A percentile compares a stretch with the other conserved stretches of the same genome.
These are phyloP conservation scores for Pseudorhombus dupliciocellatus DNA, from an alignment of 2,113 vertebrate species.

Conservation along the genomic window DNA sequence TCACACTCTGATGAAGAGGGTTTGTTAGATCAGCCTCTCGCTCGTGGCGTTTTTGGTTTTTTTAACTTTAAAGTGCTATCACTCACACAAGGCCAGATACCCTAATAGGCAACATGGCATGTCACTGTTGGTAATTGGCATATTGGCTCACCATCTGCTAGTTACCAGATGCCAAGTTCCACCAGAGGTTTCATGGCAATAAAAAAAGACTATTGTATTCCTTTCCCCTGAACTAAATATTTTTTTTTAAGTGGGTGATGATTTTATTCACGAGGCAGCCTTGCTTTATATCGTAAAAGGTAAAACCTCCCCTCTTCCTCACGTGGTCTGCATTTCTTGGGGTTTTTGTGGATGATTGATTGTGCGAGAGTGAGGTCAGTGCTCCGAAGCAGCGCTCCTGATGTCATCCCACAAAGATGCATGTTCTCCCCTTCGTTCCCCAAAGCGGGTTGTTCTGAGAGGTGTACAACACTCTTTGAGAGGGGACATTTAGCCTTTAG, in stretches of 20 bases:
- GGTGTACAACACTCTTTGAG: slow-evolving; percentile 56
- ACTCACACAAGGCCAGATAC: slow-evolving; percentile 62
- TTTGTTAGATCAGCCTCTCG: slow-evolving; percentile 63
- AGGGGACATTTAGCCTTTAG: slow-evolving; percentile 59
- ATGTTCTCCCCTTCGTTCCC: slow-evolving; percentile 59
- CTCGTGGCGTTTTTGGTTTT: slow-evolving; percentile 58
- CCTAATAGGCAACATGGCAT: slow-evolving; percentile 58
- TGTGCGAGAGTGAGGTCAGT: slow-evolving; percentile 68
- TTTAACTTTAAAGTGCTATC: slow-evolving; percentile 66
- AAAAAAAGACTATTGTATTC: slow-evolving; percentile 41
- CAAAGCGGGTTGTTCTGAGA: slow-evolving; percentile 47
- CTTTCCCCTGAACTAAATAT: slow-evolving; percentile 27
- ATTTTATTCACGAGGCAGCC: slow-evolving; percentile 54
- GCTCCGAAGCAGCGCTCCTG: slow-evolving; percentile 61
- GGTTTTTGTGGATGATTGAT: slow-evolving; percentile 67
- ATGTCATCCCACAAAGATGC: slow-evolving; percentile 75
- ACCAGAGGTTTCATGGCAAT: slow-evolving; percentile 56
- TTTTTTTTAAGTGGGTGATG: slow-evolving; percentile 48
- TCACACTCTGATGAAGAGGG: slow-evolving; percentile 67
- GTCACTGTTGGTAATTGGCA: slow-evolving; percentile 60
- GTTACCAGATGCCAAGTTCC: slow-evolving; percentile 62
- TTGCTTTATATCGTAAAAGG: slow-evolving; percentile 62
- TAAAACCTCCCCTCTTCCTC: slow-evolving; percentile 47
- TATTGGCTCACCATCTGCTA: slow-evolving; percentile 63
- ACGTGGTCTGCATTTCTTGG: slow-evolving; percentile 45